A percentile compares a stretch with the other conserved stretches of the same genome.
Conservation (phyloP, 1,140 invertebrate genomes). For the Neodiprion lecontei region DNA sequence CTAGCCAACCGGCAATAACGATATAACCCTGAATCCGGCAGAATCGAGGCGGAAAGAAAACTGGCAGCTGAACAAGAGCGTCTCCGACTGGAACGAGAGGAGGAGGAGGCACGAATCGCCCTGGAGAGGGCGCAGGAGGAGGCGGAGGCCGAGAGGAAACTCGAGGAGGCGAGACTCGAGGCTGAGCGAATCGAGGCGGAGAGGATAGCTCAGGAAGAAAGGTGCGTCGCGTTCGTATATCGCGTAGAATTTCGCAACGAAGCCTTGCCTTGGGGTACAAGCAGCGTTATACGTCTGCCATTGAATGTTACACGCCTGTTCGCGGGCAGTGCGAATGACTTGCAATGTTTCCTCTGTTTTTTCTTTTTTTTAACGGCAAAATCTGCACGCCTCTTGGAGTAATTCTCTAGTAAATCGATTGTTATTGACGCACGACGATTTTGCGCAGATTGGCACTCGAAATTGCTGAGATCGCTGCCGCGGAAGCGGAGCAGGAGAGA, state of each 20-base stretch:
- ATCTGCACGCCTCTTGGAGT: too few species aligned
- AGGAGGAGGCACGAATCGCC: constrained; percentile 46
- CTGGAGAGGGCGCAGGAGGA: constrained; percentile 45
- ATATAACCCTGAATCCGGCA: not conserved
- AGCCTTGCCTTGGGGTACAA: too few species aligned
- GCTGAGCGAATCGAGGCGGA: constrained; percentile 43
- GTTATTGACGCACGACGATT: too few species aligned
- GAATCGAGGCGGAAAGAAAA: constrained; percentile 34
- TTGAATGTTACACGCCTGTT: too few species aligned
- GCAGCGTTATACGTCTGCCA: too few species aligned
- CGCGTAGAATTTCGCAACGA: too few species aligned
- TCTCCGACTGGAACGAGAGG: constrained; percentile 46
- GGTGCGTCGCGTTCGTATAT: constrained; percentile 27
- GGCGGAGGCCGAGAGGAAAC: constrained; percentile 47
- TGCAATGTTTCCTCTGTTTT: too few species aligned
- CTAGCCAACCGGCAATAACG: too few species aligned
- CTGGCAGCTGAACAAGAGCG: constrained; percentile 48
- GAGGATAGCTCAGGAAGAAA: constrained; percentile 41
- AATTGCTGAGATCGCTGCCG: constrained; percentile 42
- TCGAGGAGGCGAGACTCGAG: constrained; percentile 47
- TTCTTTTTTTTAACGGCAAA: too few species aligned
- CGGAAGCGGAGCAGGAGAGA: constrained; percentile 38
- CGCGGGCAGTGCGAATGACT: too few species aligned
- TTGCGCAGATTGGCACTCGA: constrained; percentile 23
- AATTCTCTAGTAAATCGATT: too few species aligned